Evolutionary conservation across 2,888 invertebrate species (phyloP).

Genomic region (Glaucopsyche alexis): DNA sequence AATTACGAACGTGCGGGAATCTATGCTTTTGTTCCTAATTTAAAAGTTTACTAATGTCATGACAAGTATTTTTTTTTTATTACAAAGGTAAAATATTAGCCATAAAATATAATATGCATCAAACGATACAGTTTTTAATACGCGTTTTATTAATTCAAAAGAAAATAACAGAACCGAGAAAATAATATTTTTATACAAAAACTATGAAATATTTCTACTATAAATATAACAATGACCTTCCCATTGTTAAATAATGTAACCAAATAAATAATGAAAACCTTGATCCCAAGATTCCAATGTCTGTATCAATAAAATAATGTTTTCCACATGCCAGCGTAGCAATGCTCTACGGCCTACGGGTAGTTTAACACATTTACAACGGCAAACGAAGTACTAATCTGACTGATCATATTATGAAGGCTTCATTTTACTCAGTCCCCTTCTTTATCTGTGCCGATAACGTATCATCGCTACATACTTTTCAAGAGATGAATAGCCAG

Average conservation of each 20-base stretch:
- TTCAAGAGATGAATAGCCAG: not conserved
- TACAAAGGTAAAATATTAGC: not conserved
- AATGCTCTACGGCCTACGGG: not conserved
- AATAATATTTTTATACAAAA: not conserved
- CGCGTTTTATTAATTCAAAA: not conserved
- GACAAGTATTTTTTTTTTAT: constrained; percentile 20
- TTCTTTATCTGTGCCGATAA: not conserved
- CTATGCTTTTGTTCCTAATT: constrained; percentile 19
- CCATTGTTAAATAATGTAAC: constrained; percentile 6
- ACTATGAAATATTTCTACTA: not conserved
- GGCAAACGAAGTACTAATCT: not conserved
- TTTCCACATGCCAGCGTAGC: not conserved
- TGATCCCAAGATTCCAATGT: constrained; percentile 15
- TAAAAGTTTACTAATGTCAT: constrained; percentile 9
- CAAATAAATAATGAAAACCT: constrained; percentile 13
- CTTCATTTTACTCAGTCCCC: not conserved
- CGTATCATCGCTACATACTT: not conserved
- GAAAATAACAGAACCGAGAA: not conserved
- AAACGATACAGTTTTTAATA: not conserved
- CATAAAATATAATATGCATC: not conserved
- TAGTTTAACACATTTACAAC: not conserved
- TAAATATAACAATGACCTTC: constrained; percentile 4
- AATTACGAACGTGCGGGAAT: constrained; percentile 16
- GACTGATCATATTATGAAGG: not conserved
- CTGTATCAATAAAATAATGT: not conserved